Conservation (phyloP, 2,113 vertebrate genomes). For the Oncorhynchus masou region DNA sequence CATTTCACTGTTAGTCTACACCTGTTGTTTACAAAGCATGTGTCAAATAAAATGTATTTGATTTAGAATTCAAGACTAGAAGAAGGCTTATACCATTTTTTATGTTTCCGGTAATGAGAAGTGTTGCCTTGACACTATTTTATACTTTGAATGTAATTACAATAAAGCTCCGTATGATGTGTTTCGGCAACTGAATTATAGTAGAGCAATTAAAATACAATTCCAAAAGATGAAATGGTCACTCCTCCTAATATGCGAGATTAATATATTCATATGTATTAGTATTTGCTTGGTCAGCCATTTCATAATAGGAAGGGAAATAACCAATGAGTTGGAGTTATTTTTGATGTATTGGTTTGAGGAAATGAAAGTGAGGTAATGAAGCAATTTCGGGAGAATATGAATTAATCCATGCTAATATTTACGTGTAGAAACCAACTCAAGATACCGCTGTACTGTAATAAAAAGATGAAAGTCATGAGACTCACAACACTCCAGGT, state of each 20-base stretch:
- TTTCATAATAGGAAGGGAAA: background rate
- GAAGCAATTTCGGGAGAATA: no score
- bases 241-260: constrained; percentile 28
- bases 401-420: background rate
- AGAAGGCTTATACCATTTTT: no score
- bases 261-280: constrained; percentile 45
- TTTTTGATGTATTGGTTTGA: no score
- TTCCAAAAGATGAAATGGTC: constrained; percentile 34
- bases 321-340: no score
- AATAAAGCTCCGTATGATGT: constrained; percentile 35
- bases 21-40: no score
- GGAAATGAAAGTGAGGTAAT: background rate
- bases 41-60: no score
- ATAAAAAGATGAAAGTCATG: no score
- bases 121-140: background rate
- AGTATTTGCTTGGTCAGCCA: constrained; percentile 23
- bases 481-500: constrained; percentile 34
- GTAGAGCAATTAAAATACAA: constrained; percentile 49
- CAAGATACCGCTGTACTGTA: no score
- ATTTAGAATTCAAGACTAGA: no score
- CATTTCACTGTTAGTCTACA: no score
- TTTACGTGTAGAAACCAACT: background rate
- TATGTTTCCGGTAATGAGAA: no score
- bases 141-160: constrained; percentile 36
- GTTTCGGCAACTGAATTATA: constrained; percentile 38